phyloP scores from a whole-genome alignment of 1,140 invertebrate genomes.

The Lasaia peninsularis region DNA sequence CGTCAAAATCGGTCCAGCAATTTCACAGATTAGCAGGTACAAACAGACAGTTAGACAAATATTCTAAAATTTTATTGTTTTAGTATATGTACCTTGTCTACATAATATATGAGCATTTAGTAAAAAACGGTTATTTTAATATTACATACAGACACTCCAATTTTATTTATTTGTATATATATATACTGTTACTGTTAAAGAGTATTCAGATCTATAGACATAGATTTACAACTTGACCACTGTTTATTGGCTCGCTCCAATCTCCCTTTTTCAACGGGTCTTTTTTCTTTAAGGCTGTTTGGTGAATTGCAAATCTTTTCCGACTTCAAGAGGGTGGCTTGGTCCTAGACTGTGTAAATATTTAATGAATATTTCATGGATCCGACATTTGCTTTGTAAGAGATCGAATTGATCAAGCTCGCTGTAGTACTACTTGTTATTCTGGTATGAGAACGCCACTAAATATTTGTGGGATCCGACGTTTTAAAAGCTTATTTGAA shows the following conservation, averaged over 20 bases:
- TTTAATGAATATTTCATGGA: constrained; percentile 74
- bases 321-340: constrained; percentile 59
- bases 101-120: too few species aligned
- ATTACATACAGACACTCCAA: background rate
- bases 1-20: too few species aligned
- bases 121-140: background rate
- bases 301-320: constrained; percentile 72
- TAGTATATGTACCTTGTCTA: too few species aligned
- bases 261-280: constrained; percentile 39
- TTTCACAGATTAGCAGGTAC: too few species aligned
- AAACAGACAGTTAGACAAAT: too few species aligned
- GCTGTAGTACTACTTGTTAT: constrained; percentile 18
- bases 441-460: background rate
- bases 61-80: too few species aligned
- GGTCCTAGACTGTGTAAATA: constrained; percentile 64
- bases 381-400: constrained; percentile 60
- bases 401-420: constrained; percentile 54
- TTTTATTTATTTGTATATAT: too few species aligned
- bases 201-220: constrained; percentile 43
- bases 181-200: too few species aligned
- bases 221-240: constrained; percentile 14
- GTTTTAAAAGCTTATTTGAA: background rate
- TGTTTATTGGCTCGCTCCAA: too few species aligned
- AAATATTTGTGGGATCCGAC: background rate
- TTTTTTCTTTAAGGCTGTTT: constrained; percentile 67